phyloP scores from a whole-genome alignment of 2,888 invertebrate genomes.

The Acleris sparsana region DNA sequence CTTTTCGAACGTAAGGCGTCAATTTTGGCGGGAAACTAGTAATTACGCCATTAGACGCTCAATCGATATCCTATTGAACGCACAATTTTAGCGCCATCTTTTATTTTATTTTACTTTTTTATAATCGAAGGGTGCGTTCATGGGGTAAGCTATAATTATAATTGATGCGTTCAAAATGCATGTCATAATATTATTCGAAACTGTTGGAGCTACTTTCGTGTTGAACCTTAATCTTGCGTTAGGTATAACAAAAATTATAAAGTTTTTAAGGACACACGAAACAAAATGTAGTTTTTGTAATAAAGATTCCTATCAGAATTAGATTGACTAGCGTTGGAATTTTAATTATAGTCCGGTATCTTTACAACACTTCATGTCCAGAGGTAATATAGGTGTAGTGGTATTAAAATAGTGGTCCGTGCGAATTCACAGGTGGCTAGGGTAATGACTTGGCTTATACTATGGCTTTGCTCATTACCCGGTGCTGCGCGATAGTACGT shows the following conservation, averaged over 20 bases:
- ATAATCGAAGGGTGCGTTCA: slow-evolving; percentile 56
- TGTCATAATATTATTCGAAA: slow-evolving; percentile 70
- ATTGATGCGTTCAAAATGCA: slow-evolving; percentile 59
- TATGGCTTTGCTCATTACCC: slow-evolving; percentile 76
- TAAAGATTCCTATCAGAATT: slow-evolving; percentile 28
- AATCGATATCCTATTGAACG: slow-evolving; percentile 78
- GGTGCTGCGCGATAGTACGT: slow-evolving; percentile 61
- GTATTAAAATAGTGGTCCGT: slow-evolving; percentile 69
- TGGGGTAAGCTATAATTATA: slow-evolving; percentile 63
- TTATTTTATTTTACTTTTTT: slow-evolving; percentile 44
- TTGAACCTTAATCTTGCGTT: not conserved
- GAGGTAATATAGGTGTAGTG: slow-evolving; percentile 40
- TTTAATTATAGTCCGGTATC: slow-evolving; percentile 65
- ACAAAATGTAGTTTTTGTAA: slow-evolving; percentile 19
- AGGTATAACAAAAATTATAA: not conserved
- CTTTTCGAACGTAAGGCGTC: slow-evolving; percentile 69
- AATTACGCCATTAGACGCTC: slow-evolving; percentile 78
- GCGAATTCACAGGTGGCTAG: slow-evolving; percentile 63
- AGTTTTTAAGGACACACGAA: not conserved
- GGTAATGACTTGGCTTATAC: slow-evolving; percentile 64
- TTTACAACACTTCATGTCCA: slow-evolving; percentile 52
- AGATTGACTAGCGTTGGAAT: slow-evolving; percentile 27
- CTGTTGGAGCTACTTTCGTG: not conserved
- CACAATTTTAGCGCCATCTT: slow-evolving; percentile 58
- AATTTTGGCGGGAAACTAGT: slow-evolving; percentile 74